Conservation (phyloP, 2,113 vertebrate species). For the Alectura lathami region DNA sequence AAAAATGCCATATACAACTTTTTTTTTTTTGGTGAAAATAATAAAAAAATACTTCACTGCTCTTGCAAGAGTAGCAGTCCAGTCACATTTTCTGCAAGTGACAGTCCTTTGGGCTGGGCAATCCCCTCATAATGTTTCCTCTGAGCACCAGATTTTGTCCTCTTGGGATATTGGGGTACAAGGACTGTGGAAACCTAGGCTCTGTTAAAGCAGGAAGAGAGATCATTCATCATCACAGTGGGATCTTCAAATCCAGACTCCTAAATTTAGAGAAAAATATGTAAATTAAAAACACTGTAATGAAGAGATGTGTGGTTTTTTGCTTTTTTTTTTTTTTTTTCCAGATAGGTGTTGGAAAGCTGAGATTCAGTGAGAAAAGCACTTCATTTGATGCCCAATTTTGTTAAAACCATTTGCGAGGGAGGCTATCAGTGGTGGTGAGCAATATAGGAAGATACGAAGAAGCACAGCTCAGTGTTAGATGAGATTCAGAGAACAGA, state of each 20-base stretch:
- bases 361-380: slow-evolving; percentile 30
- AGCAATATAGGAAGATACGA: background rate
- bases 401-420: slow-evolving; percentile 11
- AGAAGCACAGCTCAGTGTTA: background rate
- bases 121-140: background rate
- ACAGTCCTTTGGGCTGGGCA: background rate
- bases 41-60: background rate
- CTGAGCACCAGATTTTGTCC: background rate
- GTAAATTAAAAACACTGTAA: slow-evolving; percentile 21
- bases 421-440: background rate
- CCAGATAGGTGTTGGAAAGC: slow-evolving; percentile 33
- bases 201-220: background rate
- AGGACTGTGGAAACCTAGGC: background rate
- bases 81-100: background rate
- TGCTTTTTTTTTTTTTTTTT: no score
- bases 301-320: background rate
- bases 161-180: accelerated
- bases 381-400: slow-evolving; percentile 10
- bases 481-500: background rate
- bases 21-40: background rate
- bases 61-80: background rate
- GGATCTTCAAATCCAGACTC: background rate
- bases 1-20: background rate
- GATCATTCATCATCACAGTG: background rate
- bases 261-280: background rate